Evolutionary conservation across 1,140 invertebrate genomes (phyloP).

Genomic region (Drosophila triauraria): DNA sequence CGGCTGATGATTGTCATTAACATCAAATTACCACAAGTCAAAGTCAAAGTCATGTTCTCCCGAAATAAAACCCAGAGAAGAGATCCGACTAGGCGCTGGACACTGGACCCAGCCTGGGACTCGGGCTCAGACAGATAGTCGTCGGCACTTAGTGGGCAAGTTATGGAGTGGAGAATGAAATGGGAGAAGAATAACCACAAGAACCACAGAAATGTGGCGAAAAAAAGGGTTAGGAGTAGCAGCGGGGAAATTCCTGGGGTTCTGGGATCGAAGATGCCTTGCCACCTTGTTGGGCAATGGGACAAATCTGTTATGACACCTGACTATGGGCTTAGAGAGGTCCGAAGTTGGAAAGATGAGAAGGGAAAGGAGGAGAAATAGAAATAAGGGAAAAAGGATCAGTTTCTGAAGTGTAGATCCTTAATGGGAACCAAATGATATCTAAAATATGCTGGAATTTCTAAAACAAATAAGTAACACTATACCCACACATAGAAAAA

Average conservation of each 20-base stretch:
- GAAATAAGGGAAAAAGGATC: background rate
- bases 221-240: constrained; percentile 3
- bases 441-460: too few relatives aligned
- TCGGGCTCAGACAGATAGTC: constrained; percentile 58
- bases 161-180: constrained; percentile 49
- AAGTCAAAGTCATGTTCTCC: constrained; percentile 78
- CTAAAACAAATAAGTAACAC: too few relatives aligned
- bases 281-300: constrained; percentile 30
- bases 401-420: background rate
- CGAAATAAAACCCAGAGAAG: constrained; percentile 40
- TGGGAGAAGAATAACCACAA: constrained; percentile 54
- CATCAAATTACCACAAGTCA: constrained; percentile 83
- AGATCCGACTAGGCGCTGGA: background rate
- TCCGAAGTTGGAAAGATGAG: background rate
- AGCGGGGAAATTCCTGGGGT: constrained; percentile 5
- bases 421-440: too few relatives aligned
- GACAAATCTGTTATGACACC: constrained; percentile 51
- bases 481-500: too few relatives aligned
- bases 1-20: constrained; percentile 80
- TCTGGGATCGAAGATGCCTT: constrained; percentile 7
- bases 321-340: constrained; percentile 18
- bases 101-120: background rate
- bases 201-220: constrained; percentile 29
- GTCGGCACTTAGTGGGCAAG: constrained; percentile 61
- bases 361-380: too few relatives aligned